Percentiles rank a stretch among this genome's conserved stretches.
Evolutionary conservation across 2,888 invertebrate genomes (phyloP).

Genomic region (Pandemis cinnamomeana): DNA sequence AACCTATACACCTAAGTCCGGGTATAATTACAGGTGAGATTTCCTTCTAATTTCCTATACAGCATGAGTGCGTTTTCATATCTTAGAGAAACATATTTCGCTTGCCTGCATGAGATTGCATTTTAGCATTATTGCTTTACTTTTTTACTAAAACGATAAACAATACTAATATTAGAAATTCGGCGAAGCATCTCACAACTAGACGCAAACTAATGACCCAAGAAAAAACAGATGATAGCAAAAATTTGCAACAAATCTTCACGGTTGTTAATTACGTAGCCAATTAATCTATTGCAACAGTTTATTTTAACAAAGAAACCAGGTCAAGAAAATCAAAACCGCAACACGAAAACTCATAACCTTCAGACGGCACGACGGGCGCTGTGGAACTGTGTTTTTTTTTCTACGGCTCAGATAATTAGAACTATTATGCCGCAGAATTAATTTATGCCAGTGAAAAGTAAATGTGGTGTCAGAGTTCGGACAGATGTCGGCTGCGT

Average conservation of each 20-base stretch:
- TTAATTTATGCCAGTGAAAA: slow-evolving; percentile 40
- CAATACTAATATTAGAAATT: neutral
- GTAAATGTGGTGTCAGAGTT: slow-evolving; percentile 55
- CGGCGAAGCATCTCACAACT: neutral
- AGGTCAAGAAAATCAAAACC: slow-evolving; percentile 79
- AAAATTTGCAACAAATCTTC: slow-evolving; percentile 40
- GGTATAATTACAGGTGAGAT: neutral
- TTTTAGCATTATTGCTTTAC: neutral
- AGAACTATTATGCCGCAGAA: slow-evolving; percentile 18
- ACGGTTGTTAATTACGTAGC: slow-evolving; percentile 60
- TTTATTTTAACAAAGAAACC: slow-evolving; percentile 73
- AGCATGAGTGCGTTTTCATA: neutral
- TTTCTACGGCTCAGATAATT: slow-evolving; percentile 16
- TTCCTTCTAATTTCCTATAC: neutral
- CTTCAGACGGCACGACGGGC: slow-evolving; percentile 52
- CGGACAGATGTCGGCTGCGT: slow-evolving; percentile 69
- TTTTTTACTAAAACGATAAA: neutral
- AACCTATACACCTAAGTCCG: neutral
- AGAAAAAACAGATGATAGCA: slow-evolving; percentile 7
- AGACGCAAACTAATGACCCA: neutral
- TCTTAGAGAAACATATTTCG: neutral
- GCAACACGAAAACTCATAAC: slow-evolving; percentile 66
- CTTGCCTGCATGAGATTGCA: neutral
- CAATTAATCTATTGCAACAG: slow-evolving; percentile 74
- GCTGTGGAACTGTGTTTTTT: slow-evolving; percentile 18